Evolutionary conservation across 1,140 invertebrate genomes (phyloP).

Genomic region (Marisa cornuarietis): DNA sequence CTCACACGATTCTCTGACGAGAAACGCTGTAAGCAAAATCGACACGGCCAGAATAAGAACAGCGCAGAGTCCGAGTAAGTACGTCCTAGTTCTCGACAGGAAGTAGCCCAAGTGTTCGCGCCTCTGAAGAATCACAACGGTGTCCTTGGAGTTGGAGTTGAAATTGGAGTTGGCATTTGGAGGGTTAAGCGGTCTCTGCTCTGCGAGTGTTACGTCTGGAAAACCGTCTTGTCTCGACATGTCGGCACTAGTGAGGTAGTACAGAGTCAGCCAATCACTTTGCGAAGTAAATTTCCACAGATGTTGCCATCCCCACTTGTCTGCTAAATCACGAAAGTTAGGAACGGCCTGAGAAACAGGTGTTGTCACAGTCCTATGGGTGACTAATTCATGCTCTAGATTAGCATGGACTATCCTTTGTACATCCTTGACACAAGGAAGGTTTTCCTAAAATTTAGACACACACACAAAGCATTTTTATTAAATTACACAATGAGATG

Average conservation of each 20-base stretch:
- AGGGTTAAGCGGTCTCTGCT: slow-evolving; percentile 14
- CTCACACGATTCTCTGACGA: slow-evolving; percentile 9
- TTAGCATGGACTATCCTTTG: no score
- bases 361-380: background rate
- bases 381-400: background rate
- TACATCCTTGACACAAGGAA: no score
- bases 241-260: background rate
- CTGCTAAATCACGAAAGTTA: background rate
- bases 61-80: background rate
- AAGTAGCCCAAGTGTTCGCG: background rate
- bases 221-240: slow-evolving; percentile 6
- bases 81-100: background rate
- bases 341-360: background rate
- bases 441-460: no score
- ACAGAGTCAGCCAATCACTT: background rate
- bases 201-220: slow-evolving; percentile 22
- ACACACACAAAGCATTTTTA: no score
- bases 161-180: background rate
- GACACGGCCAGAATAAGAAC: slow-evolving; percentile 3
- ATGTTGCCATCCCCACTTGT: no score
- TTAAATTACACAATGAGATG: no score
- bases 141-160: background rate
- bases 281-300: no score
- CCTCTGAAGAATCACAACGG: slow-evolving; percentile 1
- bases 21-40: slow-evolving; percentile 15